These are phyloP conservation scores for Metacarcinus magister DNA, from an alignment of 2,888 invertebrate species.

Conservation along the genomic window DNA sequence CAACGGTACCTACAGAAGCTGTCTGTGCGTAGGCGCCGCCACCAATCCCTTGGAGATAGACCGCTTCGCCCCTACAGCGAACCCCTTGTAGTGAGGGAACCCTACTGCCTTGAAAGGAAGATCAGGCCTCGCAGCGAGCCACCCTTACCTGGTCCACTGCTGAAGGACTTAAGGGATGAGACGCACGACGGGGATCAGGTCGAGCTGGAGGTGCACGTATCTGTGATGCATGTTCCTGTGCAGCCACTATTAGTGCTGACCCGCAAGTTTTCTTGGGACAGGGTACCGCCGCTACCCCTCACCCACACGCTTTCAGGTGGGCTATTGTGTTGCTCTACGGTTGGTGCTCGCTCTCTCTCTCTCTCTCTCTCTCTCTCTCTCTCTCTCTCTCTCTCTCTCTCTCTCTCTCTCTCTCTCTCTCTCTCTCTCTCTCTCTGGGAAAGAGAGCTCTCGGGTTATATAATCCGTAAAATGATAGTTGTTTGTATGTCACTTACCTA, in stretches of 20 bases:
- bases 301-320: constrained; percentile 38
- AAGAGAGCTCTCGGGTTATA: too few species aligned
- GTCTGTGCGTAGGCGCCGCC: constrained; percentile 58
- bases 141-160: not conserved
- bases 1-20: constrained; percentile 67
- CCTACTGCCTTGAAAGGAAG: not conserved
- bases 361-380: constrained; percentile 1
- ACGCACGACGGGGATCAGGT: not conserved
- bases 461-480: not conserved
- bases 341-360: not conserved
- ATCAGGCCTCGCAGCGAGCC: constrained; percentile 63
- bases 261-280: not conserved
- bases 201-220: constrained; percentile 49
- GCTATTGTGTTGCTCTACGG: not conserved
- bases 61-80: constrained; percentile 56
- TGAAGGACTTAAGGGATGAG: not conserved
- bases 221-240: constrained; percentile 53
- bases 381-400: not conserved
- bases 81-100: constrained; percentile 14
- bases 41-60: not conserved
- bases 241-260: constrained; percentile 46
- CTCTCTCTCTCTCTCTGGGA: not conserved
- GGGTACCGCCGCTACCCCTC: constrained; percentile 49
- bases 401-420: not conserved
- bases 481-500: too few species aligned